Evolutionary conservation across 1,140 invertebrate genomes (phyloP), one percentile per base, ranked within the genome.

Genomic region (Aphidius ervi): DNA sequence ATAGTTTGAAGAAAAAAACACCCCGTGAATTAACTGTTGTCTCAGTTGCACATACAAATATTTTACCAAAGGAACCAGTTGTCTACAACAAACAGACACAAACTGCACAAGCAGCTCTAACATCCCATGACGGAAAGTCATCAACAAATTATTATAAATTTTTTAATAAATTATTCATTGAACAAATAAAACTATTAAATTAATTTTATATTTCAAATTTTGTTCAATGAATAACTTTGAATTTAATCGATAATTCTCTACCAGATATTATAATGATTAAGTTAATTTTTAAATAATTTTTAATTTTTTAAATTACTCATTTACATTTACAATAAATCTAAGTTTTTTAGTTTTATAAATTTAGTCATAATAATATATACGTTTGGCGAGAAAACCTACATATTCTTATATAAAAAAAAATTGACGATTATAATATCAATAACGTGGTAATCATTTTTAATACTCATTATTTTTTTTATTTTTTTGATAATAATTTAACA

Each of bases 41-140:
- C 52, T 90, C 88, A 64, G 93, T 97, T 43, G 93, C 95, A 66
- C 89, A 94, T 45, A 97, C 95, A 23, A 95, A 91, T 81, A 97
- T 98, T 79, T 92, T 93, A 46, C 95, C 95, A 1, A 93, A 93
- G 77, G 95, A 98, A 81, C 87, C 87, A 64, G 93, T 97, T 16
- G 84, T 88, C 5, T 98, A 98, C 74, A 88, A 90, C 58, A 98
- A 98, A 78, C 93, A 96, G 78, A 98, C 95, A 1, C 95, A 98
- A 81, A 98, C 95, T 6, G 87, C 86, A 45, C 84, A 87, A 45
- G 84, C 88, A 56, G 71, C 76, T 16, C 76, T 78, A 53, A 71
- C 74, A 48, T 73, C 72, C 39, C 76, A 79, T 65, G 94, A 97
- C 88, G 94, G 94, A 97, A 88, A 90, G 92, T 84, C 75, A 54